Base-by-base conservation (phyloP, 2,888 invertebrate genomes). In the Ditylenchus weischeri region DNA sequence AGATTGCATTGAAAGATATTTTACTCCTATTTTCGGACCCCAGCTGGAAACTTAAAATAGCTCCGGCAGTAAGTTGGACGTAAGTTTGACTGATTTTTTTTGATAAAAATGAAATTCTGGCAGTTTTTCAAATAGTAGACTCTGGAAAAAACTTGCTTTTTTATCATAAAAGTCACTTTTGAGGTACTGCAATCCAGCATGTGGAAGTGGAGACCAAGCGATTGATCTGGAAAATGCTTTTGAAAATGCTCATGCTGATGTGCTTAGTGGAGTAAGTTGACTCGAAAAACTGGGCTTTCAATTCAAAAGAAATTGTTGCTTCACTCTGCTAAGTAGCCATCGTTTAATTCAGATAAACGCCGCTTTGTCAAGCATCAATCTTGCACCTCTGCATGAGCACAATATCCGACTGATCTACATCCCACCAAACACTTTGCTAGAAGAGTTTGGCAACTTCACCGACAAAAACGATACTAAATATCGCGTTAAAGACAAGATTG, bases 141-240 rank as follows among this genome's bases (percentile, higher is more conserved):
- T 29, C 5, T 29, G 29, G 5, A 29, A 29, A 29, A 29, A 29
- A 29, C 29, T 29, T 29, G 29, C 29, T 29, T 29, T 29, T 29
- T 29, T 29, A 5, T 29, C 29, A 29, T 29, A 2, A 29, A 29
- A 29, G 29, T 29, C 3, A 29, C 29, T 21, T 54, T 54, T 54
- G 11, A 54, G 54, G 29, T 54, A 54, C 50, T 78, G 78, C 51
- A 65, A 72, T 29, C 75, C 74, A 5, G 67, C 71, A 35, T 78
- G 78, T 65, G 78, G 78, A 18, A 73, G 72, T 11, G 74, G 72
- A n/a, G 77, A 78, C 63, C 78, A 78, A 64, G 76, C 76, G 3
- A 72, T 77, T 13, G 78, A 78, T 66, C 57, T 69, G 1, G 78
- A 76, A 62, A 74, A 73, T 60, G 74, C 78, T 5, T 51, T 66